A percentile compares a stretch with the other conserved stretches of the same genome.
Evolutionary conservation across 2,888 invertebrate genomes (phyloP).

Genomic region (Dilophus febrilis): DNA sequence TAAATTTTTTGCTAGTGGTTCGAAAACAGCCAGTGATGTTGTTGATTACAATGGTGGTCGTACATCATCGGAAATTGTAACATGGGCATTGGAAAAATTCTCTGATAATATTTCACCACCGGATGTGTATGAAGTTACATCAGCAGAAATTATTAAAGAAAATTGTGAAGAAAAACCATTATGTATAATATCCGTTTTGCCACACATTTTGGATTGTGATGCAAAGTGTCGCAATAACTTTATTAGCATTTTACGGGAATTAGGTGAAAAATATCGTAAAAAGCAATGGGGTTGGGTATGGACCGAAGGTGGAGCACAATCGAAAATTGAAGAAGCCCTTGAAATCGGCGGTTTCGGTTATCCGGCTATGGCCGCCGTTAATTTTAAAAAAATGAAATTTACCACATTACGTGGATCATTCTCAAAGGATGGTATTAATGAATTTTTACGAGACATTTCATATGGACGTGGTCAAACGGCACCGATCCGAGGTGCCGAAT

Average conservation of each 20-base stretch:
- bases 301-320: conserved; percentile 82
- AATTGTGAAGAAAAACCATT: conserved; percentile 76
- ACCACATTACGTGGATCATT: conserved; percentile 86
- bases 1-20: conserved; percentile 70
- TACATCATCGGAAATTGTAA: conserved; percentile 74
- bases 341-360: conserved; percentile 98
- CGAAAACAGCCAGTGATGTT: conserved; percentile 47
- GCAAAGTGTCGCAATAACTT: conserved; percentile 83
- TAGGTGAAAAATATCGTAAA: conserved; percentile 84
- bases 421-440: conserved; percentile 85
- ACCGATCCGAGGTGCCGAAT: conserved; percentile 62
- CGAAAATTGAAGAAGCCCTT: conserved; percentile 66
- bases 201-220: conserved; percentile 92
- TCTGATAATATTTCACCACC: conserved; percentile 81
- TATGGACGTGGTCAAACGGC: conserved; percentile 87
- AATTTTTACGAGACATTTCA: conserved; percentile 82
- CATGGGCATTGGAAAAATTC: conserved; percentile 73
- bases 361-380: conserved; percentile 94
- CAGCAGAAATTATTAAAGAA: conserved; percentile 43
- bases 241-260: conserved; percentile 47
- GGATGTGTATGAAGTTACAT: conserved; percentile 55
- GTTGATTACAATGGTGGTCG: conserved; percentile 88
- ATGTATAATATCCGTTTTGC: conserved; percentile 81
- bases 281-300: conserved; percentile 97
- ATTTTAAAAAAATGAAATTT: conserved; percentile 92